A percentile compares a stretch with the other conserved stretches of the same genome.
phyloP scores from a whole-genome alignment of 2,888 invertebrate genomes.

The Cynaeus angustus region DNA sequence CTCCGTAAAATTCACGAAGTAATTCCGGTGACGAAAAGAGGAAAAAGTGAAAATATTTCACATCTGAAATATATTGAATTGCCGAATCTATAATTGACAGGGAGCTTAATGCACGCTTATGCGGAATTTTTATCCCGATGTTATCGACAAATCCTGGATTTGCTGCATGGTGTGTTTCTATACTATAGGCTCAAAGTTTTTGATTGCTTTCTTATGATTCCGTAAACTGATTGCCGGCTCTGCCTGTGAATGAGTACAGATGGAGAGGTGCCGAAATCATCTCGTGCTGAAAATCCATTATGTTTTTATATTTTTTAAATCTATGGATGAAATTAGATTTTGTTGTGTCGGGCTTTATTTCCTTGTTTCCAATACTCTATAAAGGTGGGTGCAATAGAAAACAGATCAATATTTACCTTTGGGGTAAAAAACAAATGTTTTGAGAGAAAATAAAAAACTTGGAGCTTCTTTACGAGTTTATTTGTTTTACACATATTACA shows the following conservation, averaged over 20 bases:
- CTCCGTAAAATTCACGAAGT: background rate
- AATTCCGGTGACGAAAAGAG: background rate
- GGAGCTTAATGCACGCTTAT: conserved; percentile 8
- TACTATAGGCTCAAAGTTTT: conserved; percentile 24
- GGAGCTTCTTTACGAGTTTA: conserved; percentile 39
- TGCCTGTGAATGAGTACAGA: conserved; percentile 9
- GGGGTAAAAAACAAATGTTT: conserved; percentile 22
- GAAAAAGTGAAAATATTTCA: background rate
- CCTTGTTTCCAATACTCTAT: conserved; percentile 1
- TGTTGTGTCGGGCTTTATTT: conserved; percentile 18
- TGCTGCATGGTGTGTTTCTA: conserved; percentile 22
- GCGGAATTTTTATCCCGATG: conserved; percentile 16
- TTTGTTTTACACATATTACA: conserved; percentile 54
- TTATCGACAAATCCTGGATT: conserved; percentile 7
- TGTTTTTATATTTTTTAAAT: conserved; percentile 31
- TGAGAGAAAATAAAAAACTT: conserved; percentile 15
- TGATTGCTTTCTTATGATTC: conserved; percentile 31
- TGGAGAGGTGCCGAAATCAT: conserved; percentile 10
- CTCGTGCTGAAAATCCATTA: conserved; percentile 23
- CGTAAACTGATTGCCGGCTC: conserved; percentile 15
- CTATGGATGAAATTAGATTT: conserved; percentile 17
- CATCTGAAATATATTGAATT: background rate
- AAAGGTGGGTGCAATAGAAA: conserved; percentile 7
- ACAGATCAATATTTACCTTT: conserved; percentile 30
- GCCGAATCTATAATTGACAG: conserved; percentile 6